Evolutionary conservation across 2,113 vertebrate species (phyloP).

Genomic region (Rousettus leschenaultii): DNA sequence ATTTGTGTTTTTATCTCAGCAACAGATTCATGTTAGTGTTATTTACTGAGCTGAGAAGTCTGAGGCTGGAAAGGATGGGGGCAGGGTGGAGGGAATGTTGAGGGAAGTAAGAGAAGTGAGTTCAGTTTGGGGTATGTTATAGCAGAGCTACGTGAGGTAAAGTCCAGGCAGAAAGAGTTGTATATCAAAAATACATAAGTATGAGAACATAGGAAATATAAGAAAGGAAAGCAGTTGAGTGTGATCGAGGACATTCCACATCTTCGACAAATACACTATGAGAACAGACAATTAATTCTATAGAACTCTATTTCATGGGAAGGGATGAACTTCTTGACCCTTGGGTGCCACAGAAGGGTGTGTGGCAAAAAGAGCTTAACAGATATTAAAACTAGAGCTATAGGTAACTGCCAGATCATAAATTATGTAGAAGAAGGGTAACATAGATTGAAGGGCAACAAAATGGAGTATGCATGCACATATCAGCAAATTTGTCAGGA

Average conservation of each 20-base stretch:
- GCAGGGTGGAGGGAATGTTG: background rate
- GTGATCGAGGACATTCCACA: background rate
- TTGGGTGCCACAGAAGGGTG: background rate
- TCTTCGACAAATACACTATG: background rate
- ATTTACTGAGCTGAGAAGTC: background rate
- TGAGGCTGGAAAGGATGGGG: background rate
- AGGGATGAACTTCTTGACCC: background rate
- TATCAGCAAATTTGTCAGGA: background rate
- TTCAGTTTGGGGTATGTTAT: background rate
- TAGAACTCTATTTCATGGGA: background rate
- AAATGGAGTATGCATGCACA: accelerated
- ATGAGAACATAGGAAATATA: background rate
- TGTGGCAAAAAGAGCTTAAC: background rate
- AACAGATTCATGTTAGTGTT: background rate
- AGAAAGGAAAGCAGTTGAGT: background rate
- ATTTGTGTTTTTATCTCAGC: background rate
- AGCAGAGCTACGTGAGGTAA: background rate
- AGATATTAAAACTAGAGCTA: background rate
- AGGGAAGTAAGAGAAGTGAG: background rate
- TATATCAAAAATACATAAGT: background rate
- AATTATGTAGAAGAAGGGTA: background rate
- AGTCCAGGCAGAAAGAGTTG: background rate
- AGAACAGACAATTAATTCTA: background rate
- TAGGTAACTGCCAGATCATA: background rate
- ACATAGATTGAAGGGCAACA: background rate